These are phyloP conservation scores for Drosophila ercepeae DNA, from an alignment of 1,140 invertebrate species.

Conservation along the genomic window DNA sequence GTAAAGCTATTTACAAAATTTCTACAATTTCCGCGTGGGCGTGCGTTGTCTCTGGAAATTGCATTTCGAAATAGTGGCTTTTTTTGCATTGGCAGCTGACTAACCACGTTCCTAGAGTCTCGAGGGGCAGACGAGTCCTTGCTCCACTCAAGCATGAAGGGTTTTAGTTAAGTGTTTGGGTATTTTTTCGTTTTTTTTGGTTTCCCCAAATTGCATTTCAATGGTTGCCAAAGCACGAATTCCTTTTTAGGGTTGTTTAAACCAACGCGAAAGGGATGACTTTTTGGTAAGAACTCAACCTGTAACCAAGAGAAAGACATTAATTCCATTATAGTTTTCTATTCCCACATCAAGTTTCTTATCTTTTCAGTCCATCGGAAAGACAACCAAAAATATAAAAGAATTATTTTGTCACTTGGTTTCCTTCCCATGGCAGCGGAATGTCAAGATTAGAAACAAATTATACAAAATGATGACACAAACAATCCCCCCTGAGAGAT, in stretches of 20 bases:
- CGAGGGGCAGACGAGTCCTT: conserved; percentile 3
- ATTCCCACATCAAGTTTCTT: neutral
- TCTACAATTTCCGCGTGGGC: conserved; percentile 41
- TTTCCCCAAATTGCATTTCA: conserved; percentile 47
- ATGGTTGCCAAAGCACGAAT: conserved; percentile 30
- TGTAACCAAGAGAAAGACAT: neutral
- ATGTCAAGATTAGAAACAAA: conserved; percentile 15
- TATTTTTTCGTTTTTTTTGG: conserved; percentile 50
- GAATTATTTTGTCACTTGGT: conserved; percentile 1
- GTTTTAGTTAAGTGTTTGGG: conserved; percentile 21
- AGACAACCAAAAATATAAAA: neutral
- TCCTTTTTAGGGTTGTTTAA: conserved; percentile 47
- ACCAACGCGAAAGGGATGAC: too few relatives aligned
- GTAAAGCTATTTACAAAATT: conserved; percentile 54
- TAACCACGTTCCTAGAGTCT: neutral
- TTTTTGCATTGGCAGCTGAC: neutral
- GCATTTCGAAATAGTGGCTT: conserved; percentile 18
- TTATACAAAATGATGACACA: conserved; percentile 19
- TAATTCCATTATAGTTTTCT: too few relatives aligned
- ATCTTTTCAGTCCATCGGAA: neutral
- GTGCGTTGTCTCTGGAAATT: conserved; percentile 47
- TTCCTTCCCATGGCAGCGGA: conserved; percentile 3
- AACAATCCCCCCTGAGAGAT: too few relatives aligned
- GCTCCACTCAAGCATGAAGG: conserved; percentile 36
- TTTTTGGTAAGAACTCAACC: neutral